Evolutionary conservation across 2,113 vertebrate genomes (phyloP).

Genomic region (Chaenocephalus aceratus): DNA sequence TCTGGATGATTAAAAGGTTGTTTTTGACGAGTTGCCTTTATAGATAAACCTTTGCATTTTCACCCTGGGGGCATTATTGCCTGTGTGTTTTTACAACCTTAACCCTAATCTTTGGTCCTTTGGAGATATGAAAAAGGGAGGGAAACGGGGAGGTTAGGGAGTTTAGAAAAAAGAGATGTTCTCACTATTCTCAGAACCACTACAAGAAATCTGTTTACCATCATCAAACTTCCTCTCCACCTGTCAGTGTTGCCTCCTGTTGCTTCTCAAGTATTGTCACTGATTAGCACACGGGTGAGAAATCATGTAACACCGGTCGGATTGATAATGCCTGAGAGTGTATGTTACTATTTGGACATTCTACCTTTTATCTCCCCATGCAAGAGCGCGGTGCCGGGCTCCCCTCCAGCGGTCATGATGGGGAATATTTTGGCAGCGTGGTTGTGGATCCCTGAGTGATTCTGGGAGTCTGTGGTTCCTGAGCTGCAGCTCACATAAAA

Average conservation of each 20-base stretch:
- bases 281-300: slow-evolving; percentile 7
- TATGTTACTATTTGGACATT: slow-evolving; percentile 12
- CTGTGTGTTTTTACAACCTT: slow-evolving; percentile 9
- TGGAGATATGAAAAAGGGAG: neutral
- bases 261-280: slow-evolving; percentile 9
- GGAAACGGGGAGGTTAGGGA: neutral
- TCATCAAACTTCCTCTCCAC: slow-evolving; percentile 2
- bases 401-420: slow-evolving; percentile 38
- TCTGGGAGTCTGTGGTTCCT: slow-evolving; percentile 41
- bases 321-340: slow-evolving; percentile 22
- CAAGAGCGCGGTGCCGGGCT: slow-evolving; percentile 30
- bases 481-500: slow-evolving; percentile 39
- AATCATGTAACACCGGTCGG: neutral
- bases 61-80: slow-evolving; percentile 20
- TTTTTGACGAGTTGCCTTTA: slow-evolving; percentile 55
- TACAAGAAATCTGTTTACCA: slow-evolving; percentile 8
- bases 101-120: slow-evolving; percentile 17
- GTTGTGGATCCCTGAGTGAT: slow-evolving; percentile 20
- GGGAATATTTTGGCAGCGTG: slow-evolving; percentile 48
- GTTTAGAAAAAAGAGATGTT: neutral
- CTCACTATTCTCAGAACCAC: neutral
- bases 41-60: slow-evolving; percentile 68
- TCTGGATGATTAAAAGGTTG: slow-evolving; percentile 66
- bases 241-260: neutral
- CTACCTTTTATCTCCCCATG: slow-evolving; percentile 27